Evolutionary conservation across 1,140 invertebrate species (phyloP), one percentile per base, ranked within the genome.

Genomic region (Drosophila serrata): DNA sequence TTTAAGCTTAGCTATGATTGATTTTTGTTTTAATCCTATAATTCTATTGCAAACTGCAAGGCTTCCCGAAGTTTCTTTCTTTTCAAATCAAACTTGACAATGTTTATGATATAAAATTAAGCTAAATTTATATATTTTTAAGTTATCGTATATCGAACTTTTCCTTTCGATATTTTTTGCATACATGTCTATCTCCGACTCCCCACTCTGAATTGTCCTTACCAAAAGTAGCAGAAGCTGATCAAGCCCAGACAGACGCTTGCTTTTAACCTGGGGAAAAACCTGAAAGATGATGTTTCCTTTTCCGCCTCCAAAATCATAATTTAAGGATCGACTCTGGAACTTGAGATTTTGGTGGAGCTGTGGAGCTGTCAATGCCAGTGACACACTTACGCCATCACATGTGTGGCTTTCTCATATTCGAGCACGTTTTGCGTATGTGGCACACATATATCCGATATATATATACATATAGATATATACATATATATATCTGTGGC

Each of bases 311-410:
- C 15, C 13, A 60, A 22, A 22, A 12, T 8, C 5, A n/a, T 9
- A 1, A 13, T 15, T 6, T n/a, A 3, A n/a, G 45, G 55, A 57
- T 57, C n/a, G 37, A 24, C 1, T 29, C n/a, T n/a, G 35, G n/a
- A n/a, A 27, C 6, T 37, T n/a, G 55, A 57, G n/a, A n/a, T n/a
- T 40, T 31, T 31, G 9, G 12, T 11, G 46, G 13, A 60, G 40
- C 42, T 33, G 12, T 40, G 33, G n/a, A 17, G 60, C 75, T 39
- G 63, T 77, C 75, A 77, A 77, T 77, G 75, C 67, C 69, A 72
- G 63, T 79, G 75, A 79, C 75, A 79, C 75, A 79, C 55, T 79
- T 79, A 79, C 48, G 75, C 29, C 31, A 72, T 79, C 69, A 69
- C 65, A 70, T 58, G 53, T 63, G 42, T 63, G 42, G 43, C 64